Percentiles rank a stretch among this genome's conserved stretches.
Conservation (phyloP, 2,888 invertebrate genomes). For the Epistrophella euchroma region DNA sequence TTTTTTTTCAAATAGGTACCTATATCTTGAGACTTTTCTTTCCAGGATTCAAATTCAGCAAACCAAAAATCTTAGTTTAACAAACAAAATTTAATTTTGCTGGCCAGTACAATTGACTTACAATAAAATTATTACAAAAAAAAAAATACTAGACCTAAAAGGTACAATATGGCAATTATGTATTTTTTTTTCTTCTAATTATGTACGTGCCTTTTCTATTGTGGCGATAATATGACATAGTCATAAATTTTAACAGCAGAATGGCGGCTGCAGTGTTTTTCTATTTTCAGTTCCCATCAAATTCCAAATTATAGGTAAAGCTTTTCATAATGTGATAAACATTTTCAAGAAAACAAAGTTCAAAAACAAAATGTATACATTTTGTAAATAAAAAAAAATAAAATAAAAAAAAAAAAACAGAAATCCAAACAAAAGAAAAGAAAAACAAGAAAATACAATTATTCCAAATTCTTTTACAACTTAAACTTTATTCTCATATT, state of each 20-base stretch:
- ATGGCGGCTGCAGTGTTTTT: neutral
- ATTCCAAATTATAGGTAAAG: neutral
- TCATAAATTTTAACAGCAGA: neutral
- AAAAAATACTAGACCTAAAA: too few relatives aligned
- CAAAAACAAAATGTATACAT: neutral
- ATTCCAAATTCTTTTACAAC: slow-evolving; percentile 37
- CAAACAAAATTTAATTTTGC: too few relatives aligned
- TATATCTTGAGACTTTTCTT: too few relatives aligned
- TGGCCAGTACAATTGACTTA: too few relatives aligned
- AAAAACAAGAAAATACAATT: slow-evolving; percentile 38
- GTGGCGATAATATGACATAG: neutral
- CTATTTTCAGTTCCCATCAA: neutral
- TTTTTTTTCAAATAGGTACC: too few relatives aligned
- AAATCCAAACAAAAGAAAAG: neutral
- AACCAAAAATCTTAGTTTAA: too few relatives aligned
- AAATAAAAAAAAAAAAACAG: neutral
- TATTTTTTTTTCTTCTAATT: neutral
- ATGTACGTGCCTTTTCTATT: neutral
- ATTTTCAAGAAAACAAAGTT: neutral
- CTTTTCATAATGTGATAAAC: neutral
- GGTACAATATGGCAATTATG: too few relatives aligned
- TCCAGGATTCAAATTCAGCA: too few relatives aligned
- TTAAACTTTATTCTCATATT: slow-evolving; percentile 5
- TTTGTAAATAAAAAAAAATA: neutral
- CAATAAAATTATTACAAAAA: too few relatives aligned